Conservation (phyloP, 2,113 vertebrate species). For the Oplegnathus fasciatus region DNA sequence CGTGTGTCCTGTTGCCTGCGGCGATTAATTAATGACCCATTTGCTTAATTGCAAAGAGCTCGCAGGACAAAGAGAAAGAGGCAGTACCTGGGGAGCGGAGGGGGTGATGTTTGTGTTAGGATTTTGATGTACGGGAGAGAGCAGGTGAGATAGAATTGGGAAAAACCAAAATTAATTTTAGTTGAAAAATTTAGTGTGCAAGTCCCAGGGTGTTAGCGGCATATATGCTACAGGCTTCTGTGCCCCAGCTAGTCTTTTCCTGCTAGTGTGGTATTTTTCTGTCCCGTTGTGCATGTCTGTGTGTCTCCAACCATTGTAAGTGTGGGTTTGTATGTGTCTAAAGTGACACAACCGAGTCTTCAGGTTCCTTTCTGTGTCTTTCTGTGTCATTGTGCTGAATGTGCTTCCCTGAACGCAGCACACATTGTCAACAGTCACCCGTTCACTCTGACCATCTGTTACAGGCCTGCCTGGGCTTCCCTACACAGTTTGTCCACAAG, state of each 20-base stretch:
- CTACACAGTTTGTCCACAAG: slow-evolving; percentile 76
- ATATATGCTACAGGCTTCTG: slow-evolving; percentile 18
- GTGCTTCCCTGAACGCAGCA: slow-evolving; percentile 52
- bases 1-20: slow-evolving; percentile 70
- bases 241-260: slow-evolving; percentile 23
- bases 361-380: slow-evolving; percentile 39
- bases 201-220: neutral
- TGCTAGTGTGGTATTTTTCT: slow-evolving; percentile 26
- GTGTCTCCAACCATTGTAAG: slow-evolving; percentile 13
- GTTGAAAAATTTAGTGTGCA: neutral
- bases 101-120: slow-evolving; percentile 31
- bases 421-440: slow-evolving; percentile 67
- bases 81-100: slow-evolving; percentile 12
- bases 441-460: slow-evolving; percentile 78
- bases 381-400: slow-evolving; percentile 65
- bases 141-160: slow-evolving; percentile 22
- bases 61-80: slow-evolving; percentile 63
- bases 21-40: slow-evolving; percentile 83
- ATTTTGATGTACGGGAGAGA: slow-evolving; percentile 24
- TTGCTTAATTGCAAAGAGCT: slow-evolving; percentile 80
- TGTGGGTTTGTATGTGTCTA: slow-evolving; percentile 14
- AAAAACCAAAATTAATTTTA: slow-evolving; percentile 20
- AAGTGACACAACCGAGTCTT: slow-evolving; percentile 61
- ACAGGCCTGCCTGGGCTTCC: slow-evolving; percentile 63
- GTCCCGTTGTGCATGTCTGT: neutral